Evolutionary conservation across 2,888 invertebrate genomes (phyloP).

Genomic region (Lutraria lutraria): DNA sequence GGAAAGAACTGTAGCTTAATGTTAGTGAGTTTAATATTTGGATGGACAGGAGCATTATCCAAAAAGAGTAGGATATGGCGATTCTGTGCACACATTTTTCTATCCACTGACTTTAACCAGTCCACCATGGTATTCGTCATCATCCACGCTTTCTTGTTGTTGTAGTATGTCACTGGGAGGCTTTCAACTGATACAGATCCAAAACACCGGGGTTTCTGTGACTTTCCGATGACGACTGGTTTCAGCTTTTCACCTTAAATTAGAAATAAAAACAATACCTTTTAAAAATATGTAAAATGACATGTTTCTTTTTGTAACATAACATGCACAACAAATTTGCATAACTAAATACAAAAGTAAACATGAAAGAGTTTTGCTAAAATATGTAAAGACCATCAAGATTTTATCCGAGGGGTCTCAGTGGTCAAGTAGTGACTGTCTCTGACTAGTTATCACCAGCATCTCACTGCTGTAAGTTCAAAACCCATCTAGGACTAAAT

Average conservation of each 20-base stretch:
- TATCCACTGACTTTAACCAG: constrained; percentile 47
- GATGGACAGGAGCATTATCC: constrained; percentile 61
- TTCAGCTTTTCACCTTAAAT: constrained; percentile 21
- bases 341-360: too few relatives aligned
- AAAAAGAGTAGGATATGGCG: constrained; percentile 55
- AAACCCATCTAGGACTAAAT: too few relatives aligned
- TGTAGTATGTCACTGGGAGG: constrained; percentile 56
- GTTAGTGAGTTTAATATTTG: constrained; percentile 39
- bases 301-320: too few relatives aligned
- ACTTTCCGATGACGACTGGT: neutral
- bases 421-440: too few relatives aligned
- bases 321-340: too few relatives aligned
- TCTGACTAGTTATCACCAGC: too few relatives aligned
- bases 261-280: too few relatives aligned
- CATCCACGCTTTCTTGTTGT: constrained; percentile 68
- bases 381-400: too few relatives aligned
- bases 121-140: constrained; percentile 45
- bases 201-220: constrained; percentile 1
- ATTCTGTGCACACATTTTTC: constrained; percentile 37
- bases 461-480: too few relatives aligned
- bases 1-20: constrained; percentile 59
- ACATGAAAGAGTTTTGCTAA: too few relatives aligned
- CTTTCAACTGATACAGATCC: neutral
- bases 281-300: too few relatives aligned
- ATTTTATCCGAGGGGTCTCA: too few relatives aligned